Base-by-base conservation (phyloP, 2,888 invertebrate genomes). In the Colletes collaris region DNA sequence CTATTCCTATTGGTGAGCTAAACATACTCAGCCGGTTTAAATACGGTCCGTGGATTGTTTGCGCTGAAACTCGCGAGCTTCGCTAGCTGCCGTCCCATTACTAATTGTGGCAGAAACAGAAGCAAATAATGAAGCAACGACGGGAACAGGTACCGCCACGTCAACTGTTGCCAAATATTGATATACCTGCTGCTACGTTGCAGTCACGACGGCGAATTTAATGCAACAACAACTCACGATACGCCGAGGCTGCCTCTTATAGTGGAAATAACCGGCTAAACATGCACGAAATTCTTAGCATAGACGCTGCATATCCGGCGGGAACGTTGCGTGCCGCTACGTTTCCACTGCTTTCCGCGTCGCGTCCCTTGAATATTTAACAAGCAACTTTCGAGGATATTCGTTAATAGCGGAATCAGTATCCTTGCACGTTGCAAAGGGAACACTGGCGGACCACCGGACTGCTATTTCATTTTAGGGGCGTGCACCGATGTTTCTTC, bases 111-210 rank as follows among this genome's bases (percentile, higher is more conserved):
- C 64, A 66, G 75, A 70, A 79, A 79, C 75, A 67, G 56, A 66
- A 63, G 75, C 75, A 82, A 82, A 82, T 82, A 79, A 82, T 75
- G 83, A 79, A 82, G 69, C 58, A 77, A 73, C 70, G 69, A 77
- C 64, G 67, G 63, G 53, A 75, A 70, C 58, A 75, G 70, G 63
- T 19, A 79, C 59, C 40, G 55, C 60, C 70, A 56, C 70, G 74
- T 82, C 82, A 69, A 75, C 83, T 59, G 67, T 70, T 62, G 79
- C 75, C 82, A 82, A 82, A 82, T 82, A 82, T 82, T 82, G 83
- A 82, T 82, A 67, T 79, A 65, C 64, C 79, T 53, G 67, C 82
- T 75, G 68, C 60, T 68, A 66, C 49, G 64, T 67, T 70, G 27
- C 64, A 69, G 77, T 65, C 27, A 82, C 65, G 72, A 55, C 46